Conservation (phyloP, 2,888 invertebrate genomes). For the Lepidocyrtinus sp. region DNA sequence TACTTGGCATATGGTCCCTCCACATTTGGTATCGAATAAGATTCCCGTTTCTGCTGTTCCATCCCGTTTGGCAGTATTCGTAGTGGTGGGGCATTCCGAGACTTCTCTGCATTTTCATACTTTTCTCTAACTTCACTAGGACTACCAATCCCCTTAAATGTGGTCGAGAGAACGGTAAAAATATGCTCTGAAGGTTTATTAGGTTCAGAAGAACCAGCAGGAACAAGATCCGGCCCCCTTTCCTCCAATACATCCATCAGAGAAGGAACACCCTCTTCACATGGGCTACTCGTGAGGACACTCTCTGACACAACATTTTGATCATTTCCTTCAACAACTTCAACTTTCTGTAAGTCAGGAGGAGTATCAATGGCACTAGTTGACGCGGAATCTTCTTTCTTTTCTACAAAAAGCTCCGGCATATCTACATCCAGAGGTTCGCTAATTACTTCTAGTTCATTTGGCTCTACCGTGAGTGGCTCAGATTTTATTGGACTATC, state of each 20-base stretch:
- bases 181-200: slow-evolving; percentile 20
- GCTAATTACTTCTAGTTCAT: too few species aligned
- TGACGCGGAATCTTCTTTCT: too few species aligned
- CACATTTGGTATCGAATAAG: slow-evolving; percentile 61
- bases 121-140: slow-evolving; percentile 46
- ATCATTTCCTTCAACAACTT: too few species aligned
- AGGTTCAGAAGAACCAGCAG: neutral
- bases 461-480: too few species aligned
- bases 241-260: neutral
- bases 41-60: slow-evolving; percentile 36
- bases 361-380: too few species aligned
- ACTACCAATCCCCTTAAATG: slow-evolving; percentile 54
- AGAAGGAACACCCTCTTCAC: neutral
- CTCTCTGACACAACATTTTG: neutral
- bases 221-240: neutral
- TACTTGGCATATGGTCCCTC: slow-evolving; percentile 60
- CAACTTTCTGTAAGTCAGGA: too few species aligned
- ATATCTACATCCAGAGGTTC: too few species aligned
- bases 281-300: neutral
- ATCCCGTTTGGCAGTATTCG: slow-evolving; percentile 49
- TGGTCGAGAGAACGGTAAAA: slow-evolving; percentile 38
- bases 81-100: slow-evolving; percentile 9
- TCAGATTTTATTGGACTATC: too few species aligned
- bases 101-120: slow-evolving; percentile 43
- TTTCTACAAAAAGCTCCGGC: too few species aligned